phyloP scores from a whole-genome alignment of 2,113 vertebrate genomes.

The Vidua macroura region DNA sequence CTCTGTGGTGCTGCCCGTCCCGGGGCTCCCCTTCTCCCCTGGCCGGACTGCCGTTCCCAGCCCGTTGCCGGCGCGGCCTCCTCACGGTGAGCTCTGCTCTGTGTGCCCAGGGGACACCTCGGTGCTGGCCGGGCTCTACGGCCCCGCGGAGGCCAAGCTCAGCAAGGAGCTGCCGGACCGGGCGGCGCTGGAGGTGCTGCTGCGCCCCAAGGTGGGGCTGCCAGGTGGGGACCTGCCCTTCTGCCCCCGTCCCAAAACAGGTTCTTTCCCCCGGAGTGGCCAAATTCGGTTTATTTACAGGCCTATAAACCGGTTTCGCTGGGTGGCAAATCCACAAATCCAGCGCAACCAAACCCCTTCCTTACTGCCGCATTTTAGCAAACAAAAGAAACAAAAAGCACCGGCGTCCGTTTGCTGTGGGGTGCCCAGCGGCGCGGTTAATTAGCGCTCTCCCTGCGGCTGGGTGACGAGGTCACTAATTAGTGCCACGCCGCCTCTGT shows the following conservation, averaged over 20 bases:
- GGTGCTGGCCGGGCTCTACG: constrained; percentile 86
- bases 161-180: constrained; percentile 91
- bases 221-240: constrained; percentile 65
- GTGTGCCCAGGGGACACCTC: constrained; percentile 82
- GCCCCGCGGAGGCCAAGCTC: constrained; percentile 88
- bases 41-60: too few relatives aligned
- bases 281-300: too few relatives aligned
- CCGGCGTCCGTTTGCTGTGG: accelerated
- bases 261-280: accelerated
- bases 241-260: too few relatives aligned
- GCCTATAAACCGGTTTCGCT: neutral
- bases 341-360: too few relatives aligned
- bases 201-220: constrained; percentile 88
- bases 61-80: accelerated
- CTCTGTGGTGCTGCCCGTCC: neutral
- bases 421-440: accelerated
- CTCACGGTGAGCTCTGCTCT: accelerated
- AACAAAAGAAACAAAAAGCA: too few relatives aligned
- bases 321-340: neutral
- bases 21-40: too few relatives aligned
- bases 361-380: accelerated
- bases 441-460: accelerated
- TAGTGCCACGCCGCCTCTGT: too few relatives aligned
- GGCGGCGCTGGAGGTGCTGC: constrained; percentile 86
- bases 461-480: too few relatives aligned